Base-by-base conservation (phyloP, 2,888 invertebrate genomes). In the Parascotia fuliginaria region DNA sequence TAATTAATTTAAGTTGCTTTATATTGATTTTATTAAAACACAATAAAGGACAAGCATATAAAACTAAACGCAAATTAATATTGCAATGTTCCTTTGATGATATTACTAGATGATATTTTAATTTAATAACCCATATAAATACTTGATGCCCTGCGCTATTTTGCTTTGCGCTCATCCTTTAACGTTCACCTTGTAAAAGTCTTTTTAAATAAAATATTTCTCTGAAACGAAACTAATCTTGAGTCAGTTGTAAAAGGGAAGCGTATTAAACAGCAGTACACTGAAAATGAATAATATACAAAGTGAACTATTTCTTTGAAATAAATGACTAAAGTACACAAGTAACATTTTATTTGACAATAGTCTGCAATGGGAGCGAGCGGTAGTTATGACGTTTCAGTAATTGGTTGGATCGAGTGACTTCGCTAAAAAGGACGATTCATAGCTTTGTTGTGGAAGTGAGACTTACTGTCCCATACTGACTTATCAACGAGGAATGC, bases 391-490 rank as follows among this genome's bases (percentile, higher is more conserved):
- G 75, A 63, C 83, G 60, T 81, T 83, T 77, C 67, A 55, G 60
- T 71, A 73, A 65, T 66, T 71, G 55, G 55, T 56, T 56, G 63
- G 67, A 69, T 56, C 60, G 65, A 74, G 73, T 70, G 70, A 69
- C 70, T 75, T 73, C 71, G 72, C 73, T 67, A 75, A 79, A 81
- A 81, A 77, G 83, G 75, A 63, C 76, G 72, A 76, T 70, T 73
- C 78, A 60, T 72, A 73, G 81, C 84, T 85, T 83, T 83, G 85
- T 80, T 73, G 69, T 72, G 75, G 72, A 77, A 85, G 85, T 83
- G 84, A 79, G 79, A 77, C 85, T 86, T 82, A 80, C 75, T 79
- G 79, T 77, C 76, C 68, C 65, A 63, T 68, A 60, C 60, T 50
- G 68, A 62, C 74, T 76, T 66, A 69, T 68, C 65, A 59, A 61